Evolutionary conservation across 2,113 vertebrate genomes (phyloP).

Genomic region (Rhinolophus ferrumequinum): DNA sequence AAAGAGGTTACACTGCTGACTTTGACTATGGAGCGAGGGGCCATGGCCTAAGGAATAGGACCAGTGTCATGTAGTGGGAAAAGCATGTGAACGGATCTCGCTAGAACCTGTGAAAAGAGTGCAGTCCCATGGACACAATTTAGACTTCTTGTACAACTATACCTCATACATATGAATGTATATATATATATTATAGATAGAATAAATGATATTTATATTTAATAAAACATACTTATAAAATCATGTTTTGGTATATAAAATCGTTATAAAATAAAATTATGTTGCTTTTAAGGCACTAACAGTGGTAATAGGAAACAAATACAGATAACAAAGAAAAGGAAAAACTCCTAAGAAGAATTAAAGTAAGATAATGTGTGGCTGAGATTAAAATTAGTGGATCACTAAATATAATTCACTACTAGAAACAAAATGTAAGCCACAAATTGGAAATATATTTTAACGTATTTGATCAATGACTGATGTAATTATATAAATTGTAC

Average conservation of each 20-base stretch:
- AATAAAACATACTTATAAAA: neutral
- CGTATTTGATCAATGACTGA: neutral
- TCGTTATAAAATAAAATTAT: neutral
- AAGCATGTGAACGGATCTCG: neutral
- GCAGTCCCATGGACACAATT: neutral
- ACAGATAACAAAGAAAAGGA: neutral
- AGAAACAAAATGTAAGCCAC: neutral
- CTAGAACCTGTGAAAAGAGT: neutral
- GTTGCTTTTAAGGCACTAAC: neutral
- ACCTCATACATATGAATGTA: neutral
- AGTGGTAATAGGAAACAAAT: neutral
- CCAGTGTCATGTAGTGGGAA: neutral
- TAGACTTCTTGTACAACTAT: neutral
- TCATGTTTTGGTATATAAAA: neutral
- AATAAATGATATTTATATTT: neutral
- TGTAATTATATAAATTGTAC: neutral
- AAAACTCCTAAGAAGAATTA: neutral
- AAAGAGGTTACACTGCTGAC: neutral
- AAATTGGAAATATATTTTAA: neutral
- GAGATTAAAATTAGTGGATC: neutral
- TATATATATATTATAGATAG: neutral
- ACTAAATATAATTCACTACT: neutral
- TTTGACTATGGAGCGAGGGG: neutral
- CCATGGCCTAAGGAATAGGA: neutral
- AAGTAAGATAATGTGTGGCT: neutral